Conservation (phyloP, 2,888 invertebrate genomes). For the Campoletis raptor region DNA sequence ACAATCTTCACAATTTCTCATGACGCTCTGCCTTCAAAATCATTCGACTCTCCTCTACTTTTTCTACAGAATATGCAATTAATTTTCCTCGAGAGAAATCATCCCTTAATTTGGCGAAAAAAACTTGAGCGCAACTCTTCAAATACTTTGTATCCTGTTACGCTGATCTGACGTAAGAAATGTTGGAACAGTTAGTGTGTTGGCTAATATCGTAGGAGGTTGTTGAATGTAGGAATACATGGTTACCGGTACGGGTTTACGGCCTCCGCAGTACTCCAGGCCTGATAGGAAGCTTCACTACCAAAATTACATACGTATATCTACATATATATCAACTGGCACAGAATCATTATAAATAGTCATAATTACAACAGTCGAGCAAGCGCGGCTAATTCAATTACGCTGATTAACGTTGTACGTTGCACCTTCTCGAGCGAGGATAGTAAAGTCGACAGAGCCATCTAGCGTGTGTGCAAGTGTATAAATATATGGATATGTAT, state of each 20-base stretch:
- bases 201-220: conserved; percentile 59
- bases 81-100: conserved; percentile 74
- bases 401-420: conserved; percentile 84
- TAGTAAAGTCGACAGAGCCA: conserved; percentile 59
- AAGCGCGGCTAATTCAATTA: conserved; percentile 84
- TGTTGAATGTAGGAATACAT: conserved; percentile 19
- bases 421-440: conserved; percentile 76
- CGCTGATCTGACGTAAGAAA: conserved; percentile 20
- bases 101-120: not conserved
- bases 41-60: conserved; percentile 72
- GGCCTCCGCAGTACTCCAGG: conserved; percentile 52
- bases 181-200: conserved; percentile 38
- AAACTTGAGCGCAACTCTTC: not conserved
- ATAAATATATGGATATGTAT: not conserved
- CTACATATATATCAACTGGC: conserved; percentile 49
- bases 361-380: conserved; percentile 84
- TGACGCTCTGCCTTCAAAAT: conserved; percentile 82
- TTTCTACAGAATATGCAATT: conserved; percentile 82
- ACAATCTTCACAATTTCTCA: too few species aligned
- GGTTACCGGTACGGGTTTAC: conserved; percentile 15
- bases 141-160: not conserved
- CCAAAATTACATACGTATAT: conserved; percentile 47
- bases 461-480: conserved; percentile 24
- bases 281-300: conserved; percentile 63
- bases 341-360: conserved; percentile 84